phyloP scores from a whole-genome alignment of 2,113 vertebrate genomes.

The Plestiodon gilberti region DNA sequence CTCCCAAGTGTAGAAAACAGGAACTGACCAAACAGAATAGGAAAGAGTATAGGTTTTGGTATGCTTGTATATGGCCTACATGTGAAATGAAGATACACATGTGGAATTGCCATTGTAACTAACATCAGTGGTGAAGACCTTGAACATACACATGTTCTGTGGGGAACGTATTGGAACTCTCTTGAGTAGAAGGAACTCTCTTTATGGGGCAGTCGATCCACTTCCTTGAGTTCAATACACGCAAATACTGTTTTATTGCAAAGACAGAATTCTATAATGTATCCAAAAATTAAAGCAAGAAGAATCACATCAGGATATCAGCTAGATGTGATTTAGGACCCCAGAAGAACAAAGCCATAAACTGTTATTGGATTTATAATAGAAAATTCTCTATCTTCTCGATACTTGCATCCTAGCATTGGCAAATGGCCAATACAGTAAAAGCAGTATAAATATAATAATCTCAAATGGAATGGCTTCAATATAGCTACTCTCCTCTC shows the following conservation, averaged over 20 bases:
- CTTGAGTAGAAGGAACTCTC: neutral
- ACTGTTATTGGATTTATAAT: conserved; percentile 34
- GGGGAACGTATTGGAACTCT: neutral
- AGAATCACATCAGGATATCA: conserved; percentile 2
- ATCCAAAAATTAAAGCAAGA: conserved; percentile 30
- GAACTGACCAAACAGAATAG: no score
- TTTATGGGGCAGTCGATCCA: neutral
- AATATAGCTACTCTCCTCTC: conserved; percentile 43
- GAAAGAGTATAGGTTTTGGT: no score
- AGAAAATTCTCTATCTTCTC: conserved; percentile 38
- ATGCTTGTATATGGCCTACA: no score
- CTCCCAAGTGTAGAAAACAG: no score
- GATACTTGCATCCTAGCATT: conserved; percentile 29
- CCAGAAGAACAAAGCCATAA: conserved; percentile 12
- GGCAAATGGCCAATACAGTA: conserved; percentile 30
- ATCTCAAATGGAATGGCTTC: conserved; percentile 49
- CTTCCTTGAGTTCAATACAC: neutral
- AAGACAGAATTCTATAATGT: conserved; percentile 18
- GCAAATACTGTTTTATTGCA: neutral
- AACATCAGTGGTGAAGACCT: neutral
- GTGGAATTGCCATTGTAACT: neutral
- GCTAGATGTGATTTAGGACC: conserved; percentile 40
- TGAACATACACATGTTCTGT: neutral
- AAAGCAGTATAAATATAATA: conserved; percentile 38
- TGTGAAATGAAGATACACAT: neutral